Evolutionary conservation across 2,113 vertebrate species (phyloP).

Genomic region (Calonectris borealis): DNA sequence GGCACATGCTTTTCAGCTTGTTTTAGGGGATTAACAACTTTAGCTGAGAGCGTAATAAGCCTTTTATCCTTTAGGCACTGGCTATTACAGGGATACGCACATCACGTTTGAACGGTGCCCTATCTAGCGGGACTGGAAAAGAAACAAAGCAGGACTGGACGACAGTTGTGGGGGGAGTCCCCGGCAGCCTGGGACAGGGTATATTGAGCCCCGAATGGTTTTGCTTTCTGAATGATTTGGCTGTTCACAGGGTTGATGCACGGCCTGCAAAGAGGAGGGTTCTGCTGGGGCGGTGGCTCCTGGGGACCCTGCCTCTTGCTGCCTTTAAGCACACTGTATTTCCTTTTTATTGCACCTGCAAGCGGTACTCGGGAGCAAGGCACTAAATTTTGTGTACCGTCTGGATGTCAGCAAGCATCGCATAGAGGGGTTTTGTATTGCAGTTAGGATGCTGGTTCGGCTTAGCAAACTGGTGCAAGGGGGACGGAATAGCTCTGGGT

Average conservation of each 20-base stretch:
- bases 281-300: neutral
- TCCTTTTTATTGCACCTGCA: slow-evolving; percentile 54
- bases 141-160: neutral
- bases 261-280: neutral
- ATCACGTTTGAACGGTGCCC: neutral
- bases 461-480: neutral
- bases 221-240: neutral
- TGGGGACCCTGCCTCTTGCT: neutral
- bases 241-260: neutral
- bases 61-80: slow-evolving; percentile 21
- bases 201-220: neutral
- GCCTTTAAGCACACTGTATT: slow-evolving; percentile 11
- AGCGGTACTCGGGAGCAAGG: neutral
- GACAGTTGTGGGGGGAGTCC: neutral
- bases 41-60: neutral
- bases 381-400: slow-evolving; percentile 38
- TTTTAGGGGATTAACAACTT: slow-evolving; percentile 51
- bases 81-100: neutral
- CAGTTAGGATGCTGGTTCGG: neutral
- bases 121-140: neutral
- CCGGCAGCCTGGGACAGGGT: neutral
- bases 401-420: slow-evolving; percentile 11
- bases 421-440: neutral
- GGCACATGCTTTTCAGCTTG: neutral
- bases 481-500: neutral